Conservation (phyloP, 2,797 vertebrate species). For the Geotrypetes seraphini region DNA sequence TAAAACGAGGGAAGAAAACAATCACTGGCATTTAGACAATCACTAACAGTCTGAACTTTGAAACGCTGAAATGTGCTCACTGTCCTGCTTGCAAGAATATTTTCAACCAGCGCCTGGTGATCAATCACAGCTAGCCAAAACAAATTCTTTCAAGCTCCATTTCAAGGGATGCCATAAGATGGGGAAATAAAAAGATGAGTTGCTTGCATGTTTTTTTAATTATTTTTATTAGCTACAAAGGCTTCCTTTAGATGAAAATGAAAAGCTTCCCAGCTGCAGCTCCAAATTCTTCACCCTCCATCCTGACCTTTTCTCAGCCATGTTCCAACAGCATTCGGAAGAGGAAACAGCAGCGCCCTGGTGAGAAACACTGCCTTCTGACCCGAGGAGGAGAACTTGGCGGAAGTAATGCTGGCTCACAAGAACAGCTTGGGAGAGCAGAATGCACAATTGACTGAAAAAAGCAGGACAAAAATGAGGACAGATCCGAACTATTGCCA, state of each 20-base stretch:
- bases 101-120: conserved; percentile 21
- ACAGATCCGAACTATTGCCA: conserved; percentile 5
- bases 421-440: conserved; percentile 17
- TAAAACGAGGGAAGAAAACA: conserved; percentile 1
- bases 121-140: conserved; percentile 24
- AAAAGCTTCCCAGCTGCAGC: conserved; percentile 49
- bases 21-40: conserved; percentile 28
- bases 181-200: conserved; percentile 14
- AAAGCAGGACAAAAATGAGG: conserved; percentile 5
- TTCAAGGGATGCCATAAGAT: conserved; percentile 11
- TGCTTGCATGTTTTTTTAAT: conserved; percentile 20
- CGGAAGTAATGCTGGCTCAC: conserved; percentile 45
- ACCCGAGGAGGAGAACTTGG: conserved; percentile 30
- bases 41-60: conserved; percentile 4
- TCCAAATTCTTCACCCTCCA: conserved; percentile 47
- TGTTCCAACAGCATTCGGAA: conserved; percentile 56
- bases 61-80: conserved; percentile 11
- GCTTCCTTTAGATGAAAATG: conserved; percentile 40
- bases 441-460: conserved; percentile 25
- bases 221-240: conserved; percentile 7
- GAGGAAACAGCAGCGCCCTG: conserved; percentile 59
- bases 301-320: conserved; percentile 57
- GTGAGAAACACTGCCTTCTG: conserved; percentile 57
- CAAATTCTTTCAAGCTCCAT: conserved; percentile 18
- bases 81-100: conserved; percentile 21